These are phyloP conservation scores for Sebastes matsubarae DNA, from an alignment of 2,797 vertebrate species.

Conservation along the genomic window DNA sequence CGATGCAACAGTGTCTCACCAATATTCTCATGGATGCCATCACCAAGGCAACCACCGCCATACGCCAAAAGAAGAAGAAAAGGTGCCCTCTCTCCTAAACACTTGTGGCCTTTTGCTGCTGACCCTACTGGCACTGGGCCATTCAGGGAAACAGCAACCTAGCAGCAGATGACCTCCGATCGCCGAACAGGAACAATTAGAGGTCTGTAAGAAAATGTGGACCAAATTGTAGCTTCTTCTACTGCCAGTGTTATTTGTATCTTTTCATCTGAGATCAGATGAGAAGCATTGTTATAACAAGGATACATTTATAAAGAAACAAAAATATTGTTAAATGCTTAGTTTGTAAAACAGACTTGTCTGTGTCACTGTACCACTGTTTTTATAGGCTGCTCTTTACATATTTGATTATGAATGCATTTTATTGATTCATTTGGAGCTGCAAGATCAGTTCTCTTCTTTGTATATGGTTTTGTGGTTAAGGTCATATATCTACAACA, in stretches of 20 bases:
- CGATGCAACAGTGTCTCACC: conserved; percentile 58
- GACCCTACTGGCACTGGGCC: not conserved
- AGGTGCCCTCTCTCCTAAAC: conserved; percentile 71
- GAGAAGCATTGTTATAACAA: conserved; percentile 14
- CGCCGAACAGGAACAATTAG: conserved; percentile 22
- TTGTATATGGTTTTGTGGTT: conserved; percentile 34
- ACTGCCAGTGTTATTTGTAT: conserved; percentile 21
- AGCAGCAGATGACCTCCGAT: not conserved
- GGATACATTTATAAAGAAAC: conserved; percentile 9
- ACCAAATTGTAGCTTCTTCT: conserved; percentile 27
- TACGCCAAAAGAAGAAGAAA: conserved; percentile 59
- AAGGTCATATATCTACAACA: conserved; percentile 32
- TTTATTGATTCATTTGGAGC: conserved; percentile 21
- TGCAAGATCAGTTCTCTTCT: conserved; percentile 17
- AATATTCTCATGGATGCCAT: conserved; percentile 63
- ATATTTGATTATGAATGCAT: conserved; percentile 28
- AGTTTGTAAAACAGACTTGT: conserved; percentile 28
- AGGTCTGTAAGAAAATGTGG: conserved; percentile 14
- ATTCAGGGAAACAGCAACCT: not conserved
- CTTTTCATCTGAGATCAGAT: conserved; percentile 16
- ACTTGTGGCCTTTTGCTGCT: not conserved
- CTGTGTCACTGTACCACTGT: conserved; percentile 49
- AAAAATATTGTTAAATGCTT: conserved; percentile 14
- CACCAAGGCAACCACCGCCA: conserved; percentile 47
- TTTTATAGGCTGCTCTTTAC: conserved; percentile 41